phyloP scores from a whole-genome alignment of 2,888 invertebrate species.

The Agelastica alni region DNA sequence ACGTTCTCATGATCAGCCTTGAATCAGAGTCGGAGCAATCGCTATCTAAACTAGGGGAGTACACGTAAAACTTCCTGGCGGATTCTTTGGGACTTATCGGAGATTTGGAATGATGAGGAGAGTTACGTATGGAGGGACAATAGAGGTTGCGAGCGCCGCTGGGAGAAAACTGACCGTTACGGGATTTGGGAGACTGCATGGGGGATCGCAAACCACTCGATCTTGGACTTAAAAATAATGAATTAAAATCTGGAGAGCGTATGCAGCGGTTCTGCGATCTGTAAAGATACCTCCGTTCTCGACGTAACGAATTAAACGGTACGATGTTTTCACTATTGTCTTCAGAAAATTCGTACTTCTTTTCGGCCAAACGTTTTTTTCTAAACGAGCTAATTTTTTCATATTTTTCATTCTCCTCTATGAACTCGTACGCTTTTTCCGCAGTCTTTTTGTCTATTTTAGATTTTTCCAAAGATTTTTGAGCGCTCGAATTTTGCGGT shows the following conservation, averaged over 20 bases:
- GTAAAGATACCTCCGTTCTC: conserved; percentile 52
- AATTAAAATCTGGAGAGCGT: conserved; percentile 53
- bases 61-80: conserved; percentile 54
- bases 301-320: conserved; percentile 66
- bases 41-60: conserved; percentile 55
- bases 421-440: conserved; percentile 83
- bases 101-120: conserved; percentile 54
- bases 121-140: conserved; percentile 51
- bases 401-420: conserved; percentile 80
- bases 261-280: conserved; percentile 48
- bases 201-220: conserved; percentile 51
- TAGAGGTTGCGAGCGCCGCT: conserved; percentile 49
- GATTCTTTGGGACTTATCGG: conserved; percentile 54
- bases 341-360: conserved; percentile 90
- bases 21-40: conserved; percentile 57
- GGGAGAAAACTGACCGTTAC: conserved; percentile 54
- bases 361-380: conserved; percentile 83
- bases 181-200: conserved; percentile 55
- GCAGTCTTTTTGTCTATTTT: conserved; percentile 60
- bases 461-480: conserved; percentile 46
- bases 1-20: conserved; percentile 49
- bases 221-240: conserved; percentile 53
- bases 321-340: conserved; percentile 71
- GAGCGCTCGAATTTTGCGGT: conserved; percentile 48
- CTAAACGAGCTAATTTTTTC: conserved; percentile 86